Percentiles rank a stretch among this genome's conserved stretches.
These are phyloP conservation scores for Galeopterus variegatus DNA, from an alignment of 2,113 vertebrate genomes.

Conservation along the genomic window DNA sequence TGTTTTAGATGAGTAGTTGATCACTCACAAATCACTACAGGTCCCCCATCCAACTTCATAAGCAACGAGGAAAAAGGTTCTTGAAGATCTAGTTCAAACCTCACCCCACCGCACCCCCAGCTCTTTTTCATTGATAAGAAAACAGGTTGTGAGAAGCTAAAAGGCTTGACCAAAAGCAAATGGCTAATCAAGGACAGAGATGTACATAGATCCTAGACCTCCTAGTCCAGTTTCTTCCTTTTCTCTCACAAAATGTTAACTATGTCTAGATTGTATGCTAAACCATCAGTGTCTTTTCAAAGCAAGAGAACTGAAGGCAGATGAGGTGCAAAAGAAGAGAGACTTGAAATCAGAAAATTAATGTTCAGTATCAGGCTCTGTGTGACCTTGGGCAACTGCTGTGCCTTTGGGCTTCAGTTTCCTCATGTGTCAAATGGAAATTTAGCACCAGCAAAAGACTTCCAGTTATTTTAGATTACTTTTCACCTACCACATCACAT, in stretches of 20 bases:
- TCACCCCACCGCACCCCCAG: neutral
- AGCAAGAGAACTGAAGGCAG: neutral
- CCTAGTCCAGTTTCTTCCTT: neutral
- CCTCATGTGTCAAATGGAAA: slow-evolving; percentile 4
- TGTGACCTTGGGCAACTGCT: neutral
- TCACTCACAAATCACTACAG: neutral
- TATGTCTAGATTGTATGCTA: neutral
- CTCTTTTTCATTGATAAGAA: too few relatives aligned
- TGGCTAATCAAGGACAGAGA: neutral
- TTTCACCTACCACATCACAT: neutral
- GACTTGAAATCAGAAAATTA: neutral
- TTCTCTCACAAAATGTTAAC: neutral
- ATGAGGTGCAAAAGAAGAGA: neutral
- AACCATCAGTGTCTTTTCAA: neutral
- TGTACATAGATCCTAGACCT: neutral
- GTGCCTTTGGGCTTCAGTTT: neutral
- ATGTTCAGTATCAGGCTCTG: neutral
- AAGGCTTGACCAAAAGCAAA: neutral
- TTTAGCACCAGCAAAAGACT: neutral
- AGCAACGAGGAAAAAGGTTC: neutral
- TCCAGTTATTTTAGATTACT: neutral
- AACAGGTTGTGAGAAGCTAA: too few relatives aligned
- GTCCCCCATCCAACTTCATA: neutral
- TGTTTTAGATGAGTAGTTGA: neutral
- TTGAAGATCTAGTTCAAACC: neutral